A percentile compares a stretch with the other conserved stretches of the same genome.
Conservation (phyloP, 2,888 invertebrate species). For the Eurytoma adleriae region DNA sequence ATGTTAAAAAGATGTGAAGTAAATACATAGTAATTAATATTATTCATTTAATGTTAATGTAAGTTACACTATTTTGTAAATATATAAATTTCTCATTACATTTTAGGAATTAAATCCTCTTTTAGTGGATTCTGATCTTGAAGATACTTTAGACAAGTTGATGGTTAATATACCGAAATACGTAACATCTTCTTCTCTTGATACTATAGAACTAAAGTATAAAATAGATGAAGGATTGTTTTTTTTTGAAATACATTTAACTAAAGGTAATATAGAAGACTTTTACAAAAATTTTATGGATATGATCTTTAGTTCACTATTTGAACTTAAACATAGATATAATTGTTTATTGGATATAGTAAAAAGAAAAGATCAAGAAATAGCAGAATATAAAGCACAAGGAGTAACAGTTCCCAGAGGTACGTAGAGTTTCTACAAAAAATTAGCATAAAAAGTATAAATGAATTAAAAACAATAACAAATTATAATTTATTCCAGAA, state of each 20-base stretch:
- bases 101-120: slow-evolving; percentile 68
- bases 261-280: slow-evolving; percentile 60
- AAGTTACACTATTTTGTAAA: background rate
- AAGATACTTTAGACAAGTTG: slow-evolving; percentile 61
- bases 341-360: slow-evolving; percentile 65
- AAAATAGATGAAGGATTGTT: slow-evolving; percentile 64
- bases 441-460: background rate
- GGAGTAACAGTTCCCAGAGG: slow-evolving; percentile 69
- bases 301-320: slow-evolving; percentile 64
- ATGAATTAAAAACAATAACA: background rate
- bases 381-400: slow-evolving; percentile 69
- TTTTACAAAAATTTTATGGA: slow-evolving; percentile 67
- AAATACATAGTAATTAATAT: slow-evolving; percentile 6
- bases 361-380: slow-evolving; percentile 70
- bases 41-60: slow-evolving; percentile 1
- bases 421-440: slow-evolving; percentile 52
- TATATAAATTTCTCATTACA: background rate
- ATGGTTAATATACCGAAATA: slow-evolving; percentile 65
- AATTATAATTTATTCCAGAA: slow-evolving; percentile 61
- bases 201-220: slow-evolving; percentile 63
- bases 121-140: slow-evolving; percentile 60
- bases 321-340: slow-evolving; percentile 63
- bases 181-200: slow-evolving; percentile 55
- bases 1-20: slow-evolving; percentile 65
- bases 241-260: slow-evolving; percentile 66